Conservation (phyloP, 2,888 invertebrate genomes). For the Tortricodes alternella region DNA sequence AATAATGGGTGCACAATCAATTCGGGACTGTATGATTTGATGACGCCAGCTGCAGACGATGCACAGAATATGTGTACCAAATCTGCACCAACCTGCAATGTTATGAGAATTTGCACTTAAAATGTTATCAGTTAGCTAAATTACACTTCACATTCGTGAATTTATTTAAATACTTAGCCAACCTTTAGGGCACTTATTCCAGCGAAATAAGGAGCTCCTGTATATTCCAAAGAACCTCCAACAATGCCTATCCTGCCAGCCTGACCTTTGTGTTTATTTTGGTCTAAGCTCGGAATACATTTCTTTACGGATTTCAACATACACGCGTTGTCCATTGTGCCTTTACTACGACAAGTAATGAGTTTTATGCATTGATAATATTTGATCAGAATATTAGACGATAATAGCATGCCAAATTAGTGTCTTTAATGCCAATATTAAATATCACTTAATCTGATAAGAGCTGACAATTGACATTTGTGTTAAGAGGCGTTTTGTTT, state of each 20-base stretch:
- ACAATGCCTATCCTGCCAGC: conserved; percentile 95
- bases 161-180: conserved; percentile 32
- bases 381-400: conserved; percentile 5
- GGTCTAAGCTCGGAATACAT: conserved; percentile 85
- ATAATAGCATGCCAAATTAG: conserved; percentile 15
- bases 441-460: neutral
- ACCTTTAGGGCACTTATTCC: conserved; percentile 93
- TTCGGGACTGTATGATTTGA: conserved; percentile 98
- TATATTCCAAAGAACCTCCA: conserved; percentile 97
- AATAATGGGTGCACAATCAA: conserved; percentile 96
- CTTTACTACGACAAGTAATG: conserved; percentile 25
- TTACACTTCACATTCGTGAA: no score
- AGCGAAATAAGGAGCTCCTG: conserved; percentile 98
- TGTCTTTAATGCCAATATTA: neutral
- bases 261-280: conserved; percentile 92
- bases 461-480: neutral
- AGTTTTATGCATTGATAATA: neutral
- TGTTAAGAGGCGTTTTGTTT: neutral
- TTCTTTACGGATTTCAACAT: conserved; percentile 50
- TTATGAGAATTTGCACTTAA: no score
- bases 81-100: conserved; percentile 90
- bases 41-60: conserved; percentile 92
- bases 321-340: conserved; percentile 44
- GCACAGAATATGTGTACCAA: conserved; percentile 96
- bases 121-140: no score